Percentiles rank a stretch among this genome's conserved stretches.
Evolutionary conservation across 2,113 vertebrate genomes (phyloP).

Genomic region (Catharus fuscescens): DNA sequence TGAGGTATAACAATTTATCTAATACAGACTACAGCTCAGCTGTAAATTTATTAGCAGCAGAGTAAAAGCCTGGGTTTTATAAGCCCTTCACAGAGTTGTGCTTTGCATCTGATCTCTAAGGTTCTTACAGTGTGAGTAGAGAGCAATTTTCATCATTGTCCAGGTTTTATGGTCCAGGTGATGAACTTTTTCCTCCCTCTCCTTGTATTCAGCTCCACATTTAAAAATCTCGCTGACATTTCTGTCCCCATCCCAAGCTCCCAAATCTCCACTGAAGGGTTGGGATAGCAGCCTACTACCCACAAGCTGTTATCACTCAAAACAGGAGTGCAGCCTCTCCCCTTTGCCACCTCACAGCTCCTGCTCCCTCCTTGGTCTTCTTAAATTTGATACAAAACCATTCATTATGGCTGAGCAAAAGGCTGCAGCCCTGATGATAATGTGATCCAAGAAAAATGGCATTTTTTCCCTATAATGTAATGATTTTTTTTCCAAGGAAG

Average conservation of each 20-base stretch:
- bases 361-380: neutral
- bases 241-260: neutral
- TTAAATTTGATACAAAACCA: neutral
- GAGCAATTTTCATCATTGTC: neutral
- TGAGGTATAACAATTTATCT: neutral
- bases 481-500: neutral
- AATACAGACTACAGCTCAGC: neutral
- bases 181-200: neutral
- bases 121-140: neutral
- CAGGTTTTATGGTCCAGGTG: neutral
- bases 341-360: neutral
- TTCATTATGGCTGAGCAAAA: neutral
- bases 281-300: neutral
- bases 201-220: neutral
- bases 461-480: neutral
- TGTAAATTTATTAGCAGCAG: neutral
- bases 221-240: neutral
- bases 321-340: neutral
- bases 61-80: neutral
- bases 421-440: neutral
- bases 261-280: accelerated
- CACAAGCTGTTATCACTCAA: neutral
- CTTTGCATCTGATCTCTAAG: neutral
- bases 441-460: neutral
- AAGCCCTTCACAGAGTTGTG: neutral